Percentiles rank a stretch among this genome's conserved stretches.
These are phyloP conservation scores for Crocidura indochinensis DNA, from an alignment of 2,797 vertebrate species.

Conservation along the genomic window DNA sequence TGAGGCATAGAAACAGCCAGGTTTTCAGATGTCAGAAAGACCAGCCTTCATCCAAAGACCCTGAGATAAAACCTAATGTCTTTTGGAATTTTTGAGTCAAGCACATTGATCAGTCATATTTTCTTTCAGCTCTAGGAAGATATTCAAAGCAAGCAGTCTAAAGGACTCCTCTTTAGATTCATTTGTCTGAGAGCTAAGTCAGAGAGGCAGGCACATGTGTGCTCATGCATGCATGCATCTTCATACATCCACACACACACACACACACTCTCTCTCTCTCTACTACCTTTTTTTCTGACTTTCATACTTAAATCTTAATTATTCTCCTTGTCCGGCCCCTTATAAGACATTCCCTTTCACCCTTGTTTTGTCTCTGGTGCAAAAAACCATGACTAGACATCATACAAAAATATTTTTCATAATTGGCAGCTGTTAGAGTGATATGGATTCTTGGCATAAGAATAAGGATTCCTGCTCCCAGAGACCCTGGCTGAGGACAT, in stretches of 20 bases:
- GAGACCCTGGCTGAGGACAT: background rate
- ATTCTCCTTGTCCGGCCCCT: background rate
- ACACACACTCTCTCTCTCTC: background rate
- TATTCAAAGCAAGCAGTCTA: background rate
- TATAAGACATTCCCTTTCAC: background rate
- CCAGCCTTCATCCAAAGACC: background rate
- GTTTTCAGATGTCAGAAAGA: background rate
- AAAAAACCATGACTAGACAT: background rate
- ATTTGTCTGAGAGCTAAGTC: background rate
- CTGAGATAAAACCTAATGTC: background rate
- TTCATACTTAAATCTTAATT: background rate
- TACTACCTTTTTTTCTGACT: background rate
- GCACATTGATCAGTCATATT: background rate
- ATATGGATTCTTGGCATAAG: background rate
- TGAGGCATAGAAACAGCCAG: background rate
- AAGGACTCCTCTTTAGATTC: background rate
- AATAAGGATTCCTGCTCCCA: background rate
- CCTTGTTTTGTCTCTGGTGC: slow-evolving; percentile 4
- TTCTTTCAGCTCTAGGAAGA: background rate
- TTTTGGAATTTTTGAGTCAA: background rate
- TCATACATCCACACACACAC: too few species aligned
- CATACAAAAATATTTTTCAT: background rate
- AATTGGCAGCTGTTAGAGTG: background rate
- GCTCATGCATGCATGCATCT: background rate
- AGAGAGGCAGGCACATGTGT: too few species aligned